phyloP scores from a whole-genome alignment of 2,113 vertebrate genomes.

The Coregonus clupeaformis region DNA sequence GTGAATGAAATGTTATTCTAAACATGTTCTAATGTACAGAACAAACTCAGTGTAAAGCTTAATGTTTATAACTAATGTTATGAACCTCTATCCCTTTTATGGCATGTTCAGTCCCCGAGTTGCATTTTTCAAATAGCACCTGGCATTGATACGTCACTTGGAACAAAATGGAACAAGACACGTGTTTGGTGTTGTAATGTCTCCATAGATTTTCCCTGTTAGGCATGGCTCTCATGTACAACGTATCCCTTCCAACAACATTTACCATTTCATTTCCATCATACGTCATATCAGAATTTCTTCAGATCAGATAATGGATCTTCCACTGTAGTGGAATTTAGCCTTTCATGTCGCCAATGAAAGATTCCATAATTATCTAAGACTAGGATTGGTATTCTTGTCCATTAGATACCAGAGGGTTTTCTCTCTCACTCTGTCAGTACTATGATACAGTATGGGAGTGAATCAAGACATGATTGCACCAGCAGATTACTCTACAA shows the following conservation, averaged over 20 bases:
- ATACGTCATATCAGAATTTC: neutral
- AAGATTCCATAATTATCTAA: neutral
- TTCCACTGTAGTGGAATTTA: neutral
- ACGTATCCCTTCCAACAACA: neutral
- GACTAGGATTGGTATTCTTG: neutral
- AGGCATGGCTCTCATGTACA: neutral
- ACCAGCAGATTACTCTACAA: slow-evolving; percentile 28
- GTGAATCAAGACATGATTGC: slow-evolving; percentile 24
- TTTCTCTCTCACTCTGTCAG: too few relatives aligned
- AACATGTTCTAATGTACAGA: neutral
- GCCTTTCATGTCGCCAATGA: neutral
- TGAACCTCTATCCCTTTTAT: neutral
- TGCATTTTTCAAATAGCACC: slow-evolving; percentile 8
- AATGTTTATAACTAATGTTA: neutral
- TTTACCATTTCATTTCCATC: neutral
- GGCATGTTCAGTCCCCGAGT: slow-evolving; percentile 8
- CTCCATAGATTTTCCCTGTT: too few relatives aligned
- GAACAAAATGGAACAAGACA: neutral
- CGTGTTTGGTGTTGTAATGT: neutral
- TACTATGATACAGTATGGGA: neutral
- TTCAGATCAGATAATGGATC: neutral
- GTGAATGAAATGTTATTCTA: neutral
- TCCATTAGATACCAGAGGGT: neutral
- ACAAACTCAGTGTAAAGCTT: neutral
- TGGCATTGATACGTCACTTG: neutral